These are phyloP conservation scores for Leptinotarsa texana DNA, from an alignment of 1,140 invertebrate genomes.

Conservation along the genomic window DNA sequence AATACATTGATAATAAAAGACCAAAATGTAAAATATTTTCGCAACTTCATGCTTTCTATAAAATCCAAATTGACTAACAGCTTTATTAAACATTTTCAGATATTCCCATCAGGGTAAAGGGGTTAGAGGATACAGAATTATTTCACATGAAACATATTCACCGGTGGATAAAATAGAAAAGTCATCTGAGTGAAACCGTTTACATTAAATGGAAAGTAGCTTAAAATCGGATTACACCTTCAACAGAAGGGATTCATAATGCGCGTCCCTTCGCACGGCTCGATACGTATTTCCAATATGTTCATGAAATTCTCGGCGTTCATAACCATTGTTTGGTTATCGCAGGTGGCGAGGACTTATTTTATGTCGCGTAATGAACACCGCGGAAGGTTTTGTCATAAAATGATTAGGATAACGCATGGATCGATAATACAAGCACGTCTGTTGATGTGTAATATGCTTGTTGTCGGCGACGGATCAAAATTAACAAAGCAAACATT, in stretches of 20 bases:
- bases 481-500: too few relatives aligned
- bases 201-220: too few relatives aligned
- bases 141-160: too few relatives aligned
- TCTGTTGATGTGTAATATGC: not conserved
- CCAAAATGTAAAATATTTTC: too few relatives aligned
- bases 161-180: too few relatives aligned
- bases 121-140: too few relatives aligned
- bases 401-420: slow-evolving; percentile 3
- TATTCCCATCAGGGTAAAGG: too few relatives aligned
- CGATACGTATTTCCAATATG: not conserved
- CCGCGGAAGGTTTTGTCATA: not conserved
- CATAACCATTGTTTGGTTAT: not conserved
- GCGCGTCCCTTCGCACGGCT: not conserved
- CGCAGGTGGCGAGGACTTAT: not conserved
- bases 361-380: not conserved
- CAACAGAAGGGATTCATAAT: not conserved
- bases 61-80: too few relatives aligned
- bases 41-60: too few relatives aligned
- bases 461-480: not conserved
- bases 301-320: not conserved
- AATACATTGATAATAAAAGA: too few relatives aligned
- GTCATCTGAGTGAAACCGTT: too few relatives aligned
- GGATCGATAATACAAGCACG: not conserved
- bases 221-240: not conserved
- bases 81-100: too few relatives aligned